Percentiles rank a stretch among this genome's conserved stretches.
phyloP scores from a whole-genome alignment of 2,888 invertebrate species.

The Scrobipalpa atriplicella region DNA sequence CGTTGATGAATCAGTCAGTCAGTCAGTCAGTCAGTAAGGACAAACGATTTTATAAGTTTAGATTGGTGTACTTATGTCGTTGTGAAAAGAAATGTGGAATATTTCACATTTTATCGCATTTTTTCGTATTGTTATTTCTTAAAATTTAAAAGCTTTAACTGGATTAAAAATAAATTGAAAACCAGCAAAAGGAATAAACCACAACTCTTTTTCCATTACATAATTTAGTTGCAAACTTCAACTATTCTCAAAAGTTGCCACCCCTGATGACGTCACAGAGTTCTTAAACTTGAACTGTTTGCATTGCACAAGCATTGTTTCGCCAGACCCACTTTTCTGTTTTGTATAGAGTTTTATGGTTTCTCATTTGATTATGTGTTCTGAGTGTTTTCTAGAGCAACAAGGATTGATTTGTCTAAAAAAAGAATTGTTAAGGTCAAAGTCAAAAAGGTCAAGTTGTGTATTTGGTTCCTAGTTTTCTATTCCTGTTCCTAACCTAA shows the following conservation, averaged over 20 bases:
- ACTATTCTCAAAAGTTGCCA: neutral
- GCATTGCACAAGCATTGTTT: conserved; percentile 9
- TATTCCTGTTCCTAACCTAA: too few species aligned
- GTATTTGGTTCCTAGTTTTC: neutral
- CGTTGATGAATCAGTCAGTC: too few species aligned
- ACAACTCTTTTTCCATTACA: too few species aligned
- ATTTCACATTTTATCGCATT: too few species aligned
- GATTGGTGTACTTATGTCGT: too few species aligned
- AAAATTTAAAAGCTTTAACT: too few species aligned
- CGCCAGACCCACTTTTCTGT: neutral
- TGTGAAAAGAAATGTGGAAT: too few species aligned
- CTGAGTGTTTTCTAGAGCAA: neutral
- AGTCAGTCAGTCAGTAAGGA: too few species aligned
- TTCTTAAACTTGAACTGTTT: too few species aligned
- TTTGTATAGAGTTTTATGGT: neutral
- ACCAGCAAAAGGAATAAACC: neutral
- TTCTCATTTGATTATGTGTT: conserved; percentile 1
- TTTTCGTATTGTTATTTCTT: too few species aligned
- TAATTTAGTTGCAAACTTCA: too few species aligned
- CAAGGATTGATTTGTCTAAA: neutral
- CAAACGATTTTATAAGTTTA: too few species aligned
- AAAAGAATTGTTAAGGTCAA: neutral
- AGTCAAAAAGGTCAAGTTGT: neutral
- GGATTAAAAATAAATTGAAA: neutral
- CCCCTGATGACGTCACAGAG: neutral